These are phyloP conservation scores for Melieria omissa DNA, from an alignment of 2,888 invertebrate genomes.

Conservation along the genomic window DNA sequence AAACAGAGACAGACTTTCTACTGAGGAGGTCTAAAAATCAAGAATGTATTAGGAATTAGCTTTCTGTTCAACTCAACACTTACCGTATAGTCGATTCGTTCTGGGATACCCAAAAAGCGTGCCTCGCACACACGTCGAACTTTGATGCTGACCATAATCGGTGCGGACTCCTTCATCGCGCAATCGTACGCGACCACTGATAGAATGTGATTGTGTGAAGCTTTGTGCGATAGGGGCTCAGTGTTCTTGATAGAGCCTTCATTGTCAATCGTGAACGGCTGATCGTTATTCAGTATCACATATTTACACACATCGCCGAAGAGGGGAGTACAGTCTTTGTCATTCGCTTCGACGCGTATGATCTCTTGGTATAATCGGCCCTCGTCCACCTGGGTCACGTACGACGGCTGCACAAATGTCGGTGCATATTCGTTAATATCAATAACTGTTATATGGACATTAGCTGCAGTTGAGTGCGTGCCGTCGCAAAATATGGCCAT, in stretches of 20 bases:
- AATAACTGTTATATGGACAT: slow-evolving; percentile 92
- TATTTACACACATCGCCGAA: slow-evolving; percentile 98
- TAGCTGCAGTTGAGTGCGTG: slow-evolving; percentile 86
- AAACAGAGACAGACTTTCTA: slow-evolving; percentile 63
- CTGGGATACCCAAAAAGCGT: slow-evolving; percentile 78
- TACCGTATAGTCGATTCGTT: slow-evolving; percentile 66
- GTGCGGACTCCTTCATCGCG: slow-evolving; percentile 92
- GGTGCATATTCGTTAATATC: slow-evolving; percentile 98
- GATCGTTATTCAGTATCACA: slow-evolving; percentile 91
- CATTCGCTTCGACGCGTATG: slow-evolving; percentile 89
- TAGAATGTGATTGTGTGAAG: slow-evolving; percentile 94
- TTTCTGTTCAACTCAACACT: slow-evolving; percentile 30
- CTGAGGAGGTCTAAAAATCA: slow-evolving; percentile 56
- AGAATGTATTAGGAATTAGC: slow-evolving; percentile 1
- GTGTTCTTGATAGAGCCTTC: slow-evolving; percentile 96
- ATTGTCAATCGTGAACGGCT: slow-evolving; percentile 90
- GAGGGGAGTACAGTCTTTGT: slow-evolving; percentile 93
- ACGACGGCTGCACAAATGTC: slow-evolving; percentile 89
- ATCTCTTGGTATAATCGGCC: slow-evolving; percentile 91
- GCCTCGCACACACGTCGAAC: slow-evolving; percentile 84
- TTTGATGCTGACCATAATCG: slow-evolving; percentile 96
- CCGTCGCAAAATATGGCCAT: slow-evolving; percentile 93
- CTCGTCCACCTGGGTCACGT: slow-evolving; percentile 88
- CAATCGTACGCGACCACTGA: slow-evolving; percentile 98
- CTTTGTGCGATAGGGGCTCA: slow-evolving; percentile 90